Percentiles rank a stretch among this genome's conserved stretches.
phyloP scores from a whole-genome alignment of 2,888 invertebrate species.

The Galerucella pusilla region DNA sequence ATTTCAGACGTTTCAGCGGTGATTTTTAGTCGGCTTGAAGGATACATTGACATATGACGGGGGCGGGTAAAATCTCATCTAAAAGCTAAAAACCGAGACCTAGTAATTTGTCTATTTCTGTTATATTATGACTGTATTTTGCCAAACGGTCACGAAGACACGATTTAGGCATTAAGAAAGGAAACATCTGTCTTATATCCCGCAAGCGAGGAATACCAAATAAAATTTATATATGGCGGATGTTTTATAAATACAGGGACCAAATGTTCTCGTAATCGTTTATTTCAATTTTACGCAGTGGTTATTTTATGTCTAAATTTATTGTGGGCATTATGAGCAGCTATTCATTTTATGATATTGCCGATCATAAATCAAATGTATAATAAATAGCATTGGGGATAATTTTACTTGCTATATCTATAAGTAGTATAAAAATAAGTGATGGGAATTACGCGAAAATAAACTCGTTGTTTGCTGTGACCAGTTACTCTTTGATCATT shows the following conservation, averaged over 20 bases:
- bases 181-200: constrained; percentile 44
- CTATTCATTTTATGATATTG: constrained; percentile 7
- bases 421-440: no score
- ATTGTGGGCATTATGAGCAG: constrained; percentile 1
- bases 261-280: constrained; percentile 19
- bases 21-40: constrained; percentile 15
- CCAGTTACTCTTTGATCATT: no score
- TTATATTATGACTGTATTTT: constrained; percentile 54
- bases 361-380: not conserved
- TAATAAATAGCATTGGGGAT: not conserved
- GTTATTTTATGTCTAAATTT: constrained; percentile 17
- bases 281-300: constrained; percentile 18
- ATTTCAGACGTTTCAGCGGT: not conserved
- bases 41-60: constrained; percentile 42
- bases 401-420: not conserved
- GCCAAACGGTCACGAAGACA: constrained; percentile 52
- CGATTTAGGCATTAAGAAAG: constrained; percentile 54
- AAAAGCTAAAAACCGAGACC: constrained; percentile 41
- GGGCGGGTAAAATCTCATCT: constrained; percentile 38
- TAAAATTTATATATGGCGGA: constrained; percentile 32
- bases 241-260: constrained; percentile 37
- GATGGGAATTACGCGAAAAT: no score
- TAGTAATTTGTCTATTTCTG: constrained; percentile 56
- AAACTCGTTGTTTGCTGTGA: no score
- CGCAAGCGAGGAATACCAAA: constrained; percentile 19